Evolutionary conservation across 1,140 invertebrate genomes (phyloP), one percentile per base, ranked within the genome.

Genomic region (Lordiphosa mommai): DNA sequence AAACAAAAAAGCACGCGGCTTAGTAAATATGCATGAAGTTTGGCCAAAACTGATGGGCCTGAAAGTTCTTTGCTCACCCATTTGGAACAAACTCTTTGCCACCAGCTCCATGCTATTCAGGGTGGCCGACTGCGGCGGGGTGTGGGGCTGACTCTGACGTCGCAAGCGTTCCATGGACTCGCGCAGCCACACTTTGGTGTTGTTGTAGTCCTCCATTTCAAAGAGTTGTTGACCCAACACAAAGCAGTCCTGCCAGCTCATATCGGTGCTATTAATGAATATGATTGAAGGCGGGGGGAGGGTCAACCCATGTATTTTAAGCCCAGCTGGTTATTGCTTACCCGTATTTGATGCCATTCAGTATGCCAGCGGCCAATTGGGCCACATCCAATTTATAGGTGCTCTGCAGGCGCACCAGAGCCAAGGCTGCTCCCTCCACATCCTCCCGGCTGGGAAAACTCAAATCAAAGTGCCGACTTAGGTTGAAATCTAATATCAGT

Each of bases 141-240:
- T 47, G 6, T 50, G 14, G 2, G 48, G 37, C 47, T 50, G 49
- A 30, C 30, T 55, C 9, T 72, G 67, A 14, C 72, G 77, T 32
- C 90, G 90, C 4, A 92, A 79, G 33, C 92, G 91, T 33, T 92
- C 90, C 70, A 98, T 91, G 5, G 97, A 95, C 89, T 98, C 96
- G 50, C 93, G 92, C 96, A 99, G 97, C 98, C 98, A 99, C 30
- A 96, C 88, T 4, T 96, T 92, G 0, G 97, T 96, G 88, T 99
- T 97, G 84, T 96, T 96, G 89, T 94, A 97, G 90, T 99, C 98
- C 32, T 94, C 94, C 72, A 94, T 93, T 88, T 96, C 96, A 90
- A 99, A 99, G 13, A 96, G 94, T 79, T 97, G 94, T 67, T 96
- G 92, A 27, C 97, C 98, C 27, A 99, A 91, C 90, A 99, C 97